Percentiles rank a stretch among this genome's conserved stretches.
Evolutionary conservation across 2,113 vertebrate species (phyloP).

Genomic region (Hucho hucho): DNA sequence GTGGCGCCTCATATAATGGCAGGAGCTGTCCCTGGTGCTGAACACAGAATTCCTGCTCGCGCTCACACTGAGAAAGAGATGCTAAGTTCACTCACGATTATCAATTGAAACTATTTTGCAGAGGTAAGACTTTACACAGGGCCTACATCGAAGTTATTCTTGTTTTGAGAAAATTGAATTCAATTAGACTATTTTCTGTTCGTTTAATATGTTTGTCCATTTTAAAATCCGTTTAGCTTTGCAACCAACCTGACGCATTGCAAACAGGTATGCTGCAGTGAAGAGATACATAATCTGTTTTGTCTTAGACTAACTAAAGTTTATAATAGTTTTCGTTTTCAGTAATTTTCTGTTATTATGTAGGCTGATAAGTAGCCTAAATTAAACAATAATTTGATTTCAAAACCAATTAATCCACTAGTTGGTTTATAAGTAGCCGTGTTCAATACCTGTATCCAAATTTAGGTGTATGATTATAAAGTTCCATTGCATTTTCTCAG

Average conservation of each 20-base stretch:
- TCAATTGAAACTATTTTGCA: conserved; percentile 43
- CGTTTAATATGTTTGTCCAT: background rate
- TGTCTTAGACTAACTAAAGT: background rate
- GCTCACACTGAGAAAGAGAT: conserved; percentile 46
- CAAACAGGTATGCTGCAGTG: background rate
- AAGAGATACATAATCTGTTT: background rate
- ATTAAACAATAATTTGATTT: no score
- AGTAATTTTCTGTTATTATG: no score
- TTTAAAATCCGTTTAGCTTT: background rate
- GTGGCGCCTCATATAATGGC: conserved; percentile 63
- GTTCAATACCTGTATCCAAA: no score
- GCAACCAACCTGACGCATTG: conserved; percentile 75
- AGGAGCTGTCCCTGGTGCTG: conserved; percentile 81
- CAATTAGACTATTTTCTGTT: background rate
- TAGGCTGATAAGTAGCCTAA: no score
- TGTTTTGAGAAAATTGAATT: background rate
- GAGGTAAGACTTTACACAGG: conserved; percentile 67
- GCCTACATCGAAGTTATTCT: background rate
- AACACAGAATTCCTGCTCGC: conserved; percentile 44
- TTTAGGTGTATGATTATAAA: background rate
- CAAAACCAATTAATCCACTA: no score
- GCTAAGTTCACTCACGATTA: conserved; percentile 42
- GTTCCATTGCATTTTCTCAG: background rate
- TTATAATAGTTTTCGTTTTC: no score
- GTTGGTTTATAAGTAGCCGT: no score